Evolutionary conservation across 2,113 vertebrate genomes (phyloP).

Genomic region (Microtus pennsylvanicus): DNA sequence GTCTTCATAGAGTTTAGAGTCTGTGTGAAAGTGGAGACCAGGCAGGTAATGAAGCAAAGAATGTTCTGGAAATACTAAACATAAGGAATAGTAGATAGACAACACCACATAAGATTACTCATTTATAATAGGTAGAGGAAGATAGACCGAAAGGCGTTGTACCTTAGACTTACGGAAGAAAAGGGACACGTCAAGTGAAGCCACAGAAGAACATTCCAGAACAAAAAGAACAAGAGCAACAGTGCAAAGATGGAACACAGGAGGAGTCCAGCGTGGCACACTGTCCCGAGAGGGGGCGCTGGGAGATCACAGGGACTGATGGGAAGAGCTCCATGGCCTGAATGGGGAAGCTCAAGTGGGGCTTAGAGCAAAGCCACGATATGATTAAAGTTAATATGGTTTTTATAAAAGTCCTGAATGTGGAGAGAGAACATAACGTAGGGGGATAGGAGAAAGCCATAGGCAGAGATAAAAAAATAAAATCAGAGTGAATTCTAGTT

Average conservation of each 20-base stretch:
- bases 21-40: background rate
- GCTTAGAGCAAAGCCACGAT: background rate
- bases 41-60: background rate
- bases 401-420: background rate
- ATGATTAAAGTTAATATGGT: background rate
- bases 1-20: background rate
- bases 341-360: background rate
- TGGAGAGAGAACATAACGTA: background rate
- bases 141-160: background rate
- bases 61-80: background rate
- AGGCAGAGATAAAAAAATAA: background rate
- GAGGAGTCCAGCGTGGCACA: background rate
- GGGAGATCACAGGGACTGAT: rapidly evolving
- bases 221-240: background rate
- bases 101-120: background rate
- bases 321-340: rapidly evolving
- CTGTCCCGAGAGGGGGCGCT: rapidly evolving
- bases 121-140: background rate
- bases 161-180: background rate
- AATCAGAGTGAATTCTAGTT: background rate
- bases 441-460: background rate
- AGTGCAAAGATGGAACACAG: background rate
- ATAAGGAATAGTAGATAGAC: background rate
- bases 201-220: background rate
- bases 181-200: background rate